Evolutionary conservation across 2,888 invertebrate species (phyloP), one percentile per base, ranked within the genome.

Genomic region (Dusona sp.): DNA sequence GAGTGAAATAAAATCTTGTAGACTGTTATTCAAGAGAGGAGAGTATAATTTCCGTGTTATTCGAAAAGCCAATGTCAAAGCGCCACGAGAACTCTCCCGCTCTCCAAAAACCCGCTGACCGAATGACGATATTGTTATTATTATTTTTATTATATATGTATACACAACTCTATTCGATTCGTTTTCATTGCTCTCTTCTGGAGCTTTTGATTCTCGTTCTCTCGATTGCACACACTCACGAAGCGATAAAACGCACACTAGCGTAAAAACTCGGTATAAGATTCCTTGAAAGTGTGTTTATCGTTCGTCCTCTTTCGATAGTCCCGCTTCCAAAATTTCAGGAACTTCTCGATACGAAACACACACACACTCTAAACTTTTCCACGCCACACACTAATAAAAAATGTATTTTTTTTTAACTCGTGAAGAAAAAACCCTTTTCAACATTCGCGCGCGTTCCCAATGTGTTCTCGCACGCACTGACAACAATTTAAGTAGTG

Each of bases 31-130:
- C 9, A 22, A 33, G 13, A 11, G 25, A 22, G 33, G 51, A 51
- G 22, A 38, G 68, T 42, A 45, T 36, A 48, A 57, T 80, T 33
- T 33, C 29, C 38, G 72, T 64, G 33, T 65, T 48, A 38, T 57
- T 72, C 72, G 42, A 25, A 72, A 77, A 70, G 70, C 61, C 70
- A 72, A 83, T 82, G 64, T 70, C 75, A 70, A 77, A 83, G 61
- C 36, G 77, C 61, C 51, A 77, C 82, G 61, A 42, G 16, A 42
- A 25, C 36, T 42, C 68, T n/a, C 25, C 11, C 54, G 38, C 51
- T 54, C 42, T 42, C 54, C 45, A 51, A 77, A 48, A 77, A 25
- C n/a, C 19, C 13, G 19, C 45, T 33, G 22, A 48, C 48, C 48
- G 16, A 57, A 25, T 25, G 54, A 74, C 38, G 57, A 74, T 54